A percentile compares a stretch with the other conserved stretches of the same genome.
Conservation (phyloP, 2,797 vertebrate genomes). For the Lepidocolaptes lacrymiger region DNA sequence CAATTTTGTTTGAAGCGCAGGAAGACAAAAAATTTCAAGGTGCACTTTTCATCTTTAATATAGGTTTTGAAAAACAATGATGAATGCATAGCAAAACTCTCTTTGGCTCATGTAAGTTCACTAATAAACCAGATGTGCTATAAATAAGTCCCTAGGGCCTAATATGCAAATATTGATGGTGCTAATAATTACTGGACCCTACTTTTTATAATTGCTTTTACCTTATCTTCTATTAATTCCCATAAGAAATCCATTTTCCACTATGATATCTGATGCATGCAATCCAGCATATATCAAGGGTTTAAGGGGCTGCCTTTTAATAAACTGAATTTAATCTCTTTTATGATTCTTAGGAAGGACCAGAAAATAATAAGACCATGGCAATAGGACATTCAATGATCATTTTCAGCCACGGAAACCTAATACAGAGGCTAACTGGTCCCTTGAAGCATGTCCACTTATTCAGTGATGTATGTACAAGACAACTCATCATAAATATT, state of each 20-base stretch:
- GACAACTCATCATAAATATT: conserved; percentile 25
- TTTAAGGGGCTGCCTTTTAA: conserved; percentile 71
- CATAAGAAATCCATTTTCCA: conserved; percentile 66
- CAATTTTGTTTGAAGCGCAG: background rate
- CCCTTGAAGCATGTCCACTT: conserved; percentile 34
- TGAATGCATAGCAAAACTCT: conserved; percentile 38
- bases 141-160: conserved; percentile 37
- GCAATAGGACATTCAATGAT: conserved; percentile 46
- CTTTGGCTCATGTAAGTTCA: conserved; percentile 40
- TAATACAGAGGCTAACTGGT: conserved; percentile 47
- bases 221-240: conserved; percentile 66
- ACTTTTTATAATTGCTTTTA: conserved; percentile 68
- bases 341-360: conserved; percentile 66
- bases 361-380: conserved; percentile 53
- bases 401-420: conserved; percentile 38
- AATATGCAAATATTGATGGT: conserved; percentile 73
- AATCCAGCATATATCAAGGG: conserved; percentile 52
- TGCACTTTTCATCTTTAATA: background rate
- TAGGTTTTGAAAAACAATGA: conserved; percentile 32
- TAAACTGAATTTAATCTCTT: conserved; percentile 77
- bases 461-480: conserved; percentile 2
- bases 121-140: conserved; percentile 65
- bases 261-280: conserved; percentile 35
- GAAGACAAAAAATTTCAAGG: conserved; percentile 14
- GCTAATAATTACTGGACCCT: conserved; percentile 61